Evolutionary conservation across 2,797 vertebrate genomes (phyloP), one percentile per base, ranked within the genome.

Genomic region (Gambusia yucatana): DNA sequence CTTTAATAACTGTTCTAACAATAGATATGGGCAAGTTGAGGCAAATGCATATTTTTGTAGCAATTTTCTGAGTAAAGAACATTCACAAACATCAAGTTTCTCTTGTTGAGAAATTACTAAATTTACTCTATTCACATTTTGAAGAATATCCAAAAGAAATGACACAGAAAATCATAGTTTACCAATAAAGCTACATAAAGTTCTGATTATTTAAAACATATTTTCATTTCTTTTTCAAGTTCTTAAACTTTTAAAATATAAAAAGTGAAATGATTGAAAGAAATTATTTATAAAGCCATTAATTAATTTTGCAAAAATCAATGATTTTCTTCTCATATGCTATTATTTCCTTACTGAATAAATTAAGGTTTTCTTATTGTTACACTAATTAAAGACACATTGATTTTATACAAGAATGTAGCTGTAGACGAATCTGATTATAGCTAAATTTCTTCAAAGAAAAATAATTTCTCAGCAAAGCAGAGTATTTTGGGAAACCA

Each of bases 401-500:
- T 39, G 20, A 39, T 39, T 39, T 36, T 3, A 10, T 65, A 4
- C 17, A 22, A 8, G 16, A 39, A 65, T 65, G 4, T 65, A 39
- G 3, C 33, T 41, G 20, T 25, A 41, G 63, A 44, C n/a, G 39
- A 70, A n/a, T 44, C 25, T 25, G 11, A 70, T 44, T 46, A 71
- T n/a, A 28, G 25, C 3, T 16, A 22, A 43, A 11, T 69, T 69
- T 14, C 0, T 17, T 30, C 33, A 30, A 43, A 20, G 6, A 13
- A 55, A 22, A 39, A 65, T 22, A 16, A 65, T 33, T 77, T 82
- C 72, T 82, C 30, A 36, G 39, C 33, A 7, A 50, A 90, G 86
- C 87, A 87, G 80, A 84, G 77, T 76, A 87, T 92, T 91, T 67
- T 90, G 89, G 90, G 89, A 90, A 71, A 88, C 79, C 74, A 3